phyloP scores from a whole-genome alignment of 2,888 invertebrate species.

The Acanthosepion lycidas region DNA sequence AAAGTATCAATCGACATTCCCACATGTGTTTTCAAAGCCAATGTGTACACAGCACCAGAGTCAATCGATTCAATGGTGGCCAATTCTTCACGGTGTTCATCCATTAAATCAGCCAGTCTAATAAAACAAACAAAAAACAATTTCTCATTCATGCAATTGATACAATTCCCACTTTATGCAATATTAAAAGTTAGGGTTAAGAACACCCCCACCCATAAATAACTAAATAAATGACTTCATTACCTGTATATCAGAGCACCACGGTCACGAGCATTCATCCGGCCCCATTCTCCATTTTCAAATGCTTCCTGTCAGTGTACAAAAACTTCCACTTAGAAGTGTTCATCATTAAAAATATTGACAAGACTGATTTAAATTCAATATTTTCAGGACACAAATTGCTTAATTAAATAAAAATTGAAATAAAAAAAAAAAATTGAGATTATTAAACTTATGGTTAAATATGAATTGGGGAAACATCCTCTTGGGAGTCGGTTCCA shows the following conservation, averaged over 20 bases:
- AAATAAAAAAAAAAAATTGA: no score
- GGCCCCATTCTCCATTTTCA: conserved; percentile 93
- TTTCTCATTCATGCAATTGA: no score
- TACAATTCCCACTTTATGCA: no score
- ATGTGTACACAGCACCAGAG: conserved; percentile 96
- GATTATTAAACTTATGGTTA: no score
- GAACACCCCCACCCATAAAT: no score
- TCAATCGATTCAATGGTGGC: conserved; percentile 95
- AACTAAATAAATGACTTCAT: conserved; percentile 53
- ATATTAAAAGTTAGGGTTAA: background rate
- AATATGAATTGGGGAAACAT: no score
- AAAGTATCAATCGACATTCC: conserved; percentile 99
- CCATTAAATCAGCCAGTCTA: conserved; percentile 95
- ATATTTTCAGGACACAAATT: no score
- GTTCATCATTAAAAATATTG: no score
- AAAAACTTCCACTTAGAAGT: background rate
- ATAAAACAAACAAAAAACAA: background rate
- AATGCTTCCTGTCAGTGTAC: conserved; percentile 80
- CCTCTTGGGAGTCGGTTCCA: no score
- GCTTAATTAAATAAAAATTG: no score
- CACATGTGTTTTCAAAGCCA: conserved; percentile 95
- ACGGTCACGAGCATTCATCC: conserved; percentile 92
- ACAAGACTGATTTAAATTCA: no score
- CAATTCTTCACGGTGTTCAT: conserved; percentile 92
- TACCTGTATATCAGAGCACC: conserved; percentile 87